Conservation (phyloP, 2,888 invertebrate genomes). For the Leucophenga maculata region DNA sequence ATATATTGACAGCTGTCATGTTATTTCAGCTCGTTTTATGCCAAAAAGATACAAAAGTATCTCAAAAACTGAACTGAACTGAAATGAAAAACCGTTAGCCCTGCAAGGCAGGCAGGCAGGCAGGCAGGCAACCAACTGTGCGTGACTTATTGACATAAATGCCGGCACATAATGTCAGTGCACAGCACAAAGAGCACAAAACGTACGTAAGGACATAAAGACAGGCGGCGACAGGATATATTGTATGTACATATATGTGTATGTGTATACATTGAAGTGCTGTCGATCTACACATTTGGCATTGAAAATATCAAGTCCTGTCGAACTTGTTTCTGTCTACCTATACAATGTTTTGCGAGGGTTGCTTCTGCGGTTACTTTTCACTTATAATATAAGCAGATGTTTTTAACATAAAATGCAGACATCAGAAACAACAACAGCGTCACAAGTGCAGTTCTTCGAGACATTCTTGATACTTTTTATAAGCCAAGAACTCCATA, state of each 20-base stretch:
- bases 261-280: not conserved
- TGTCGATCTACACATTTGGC: too few species aligned
- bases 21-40: conserved; percentile 1
- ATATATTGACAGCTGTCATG: conserved; percentile 18
- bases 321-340: conserved; percentile 1
- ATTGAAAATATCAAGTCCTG: not conserved
- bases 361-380: too few species aligned
- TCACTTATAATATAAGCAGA: too few species aligned
- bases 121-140: conserved; percentile 16
- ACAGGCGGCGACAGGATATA: too few species aligned
- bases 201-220: not conserved
- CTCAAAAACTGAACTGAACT: not conserved
- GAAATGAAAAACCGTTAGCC: conserved; percentile 19
- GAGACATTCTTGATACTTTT: too few species aligned
- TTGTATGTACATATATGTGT: not conserved
- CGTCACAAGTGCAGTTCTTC: too few species aligned
- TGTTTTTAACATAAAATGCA: too few species aligned
- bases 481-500: too few species aligned
- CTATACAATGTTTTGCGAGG: too few species aligned
- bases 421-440: too few species aligned
- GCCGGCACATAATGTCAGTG: not conserved
- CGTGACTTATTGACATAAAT: conserved; percentile 20
- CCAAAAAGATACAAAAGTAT: not conserved
- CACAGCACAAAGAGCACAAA: not conserved
- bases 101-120: too few species aligned